Conservation (phyloP, 2,797 vertebrate species). For the Ceyx erithaca region DNA sequence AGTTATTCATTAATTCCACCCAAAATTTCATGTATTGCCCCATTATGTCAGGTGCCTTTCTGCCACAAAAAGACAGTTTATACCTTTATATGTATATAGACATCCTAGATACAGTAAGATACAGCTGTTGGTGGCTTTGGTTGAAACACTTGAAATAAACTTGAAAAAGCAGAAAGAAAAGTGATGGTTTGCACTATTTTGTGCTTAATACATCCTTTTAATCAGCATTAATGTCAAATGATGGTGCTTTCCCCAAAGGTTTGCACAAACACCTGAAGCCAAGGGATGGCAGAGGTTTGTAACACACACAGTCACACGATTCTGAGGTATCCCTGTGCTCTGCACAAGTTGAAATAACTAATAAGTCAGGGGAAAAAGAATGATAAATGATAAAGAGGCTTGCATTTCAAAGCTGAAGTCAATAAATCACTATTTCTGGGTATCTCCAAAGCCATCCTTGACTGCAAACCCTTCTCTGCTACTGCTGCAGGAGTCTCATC, state of each 20-base stretch:
- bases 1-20: too few relatives aligned
- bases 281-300: background rate
- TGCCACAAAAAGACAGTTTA: too few relatives aligned
- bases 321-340: background rate
- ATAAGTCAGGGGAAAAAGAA: background rate
- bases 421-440: background rate
- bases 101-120: too few relatives aligned
- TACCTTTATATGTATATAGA: too few relatives aligned
- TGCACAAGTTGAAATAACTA: background rate
- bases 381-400: background rate
- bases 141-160: too few relatives aligned
- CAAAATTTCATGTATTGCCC: too few relatives aligned
- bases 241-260: background rate
- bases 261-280: background rate
- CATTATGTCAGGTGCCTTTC: too few relatives aligned
- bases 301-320: fast-evolving
- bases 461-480: background rate
- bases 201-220: background rate
- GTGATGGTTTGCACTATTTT: fast-evolving
- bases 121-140: too few relatives aligned
- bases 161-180: background rate
- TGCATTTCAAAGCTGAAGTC: too few relatives aligned
- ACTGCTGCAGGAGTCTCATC: background rate
- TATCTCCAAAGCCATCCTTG: background rate
- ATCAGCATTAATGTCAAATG: background rate